Conservation (phyloP, 2,797 vertebrate species). For the Perodicticus potto region DNA sequence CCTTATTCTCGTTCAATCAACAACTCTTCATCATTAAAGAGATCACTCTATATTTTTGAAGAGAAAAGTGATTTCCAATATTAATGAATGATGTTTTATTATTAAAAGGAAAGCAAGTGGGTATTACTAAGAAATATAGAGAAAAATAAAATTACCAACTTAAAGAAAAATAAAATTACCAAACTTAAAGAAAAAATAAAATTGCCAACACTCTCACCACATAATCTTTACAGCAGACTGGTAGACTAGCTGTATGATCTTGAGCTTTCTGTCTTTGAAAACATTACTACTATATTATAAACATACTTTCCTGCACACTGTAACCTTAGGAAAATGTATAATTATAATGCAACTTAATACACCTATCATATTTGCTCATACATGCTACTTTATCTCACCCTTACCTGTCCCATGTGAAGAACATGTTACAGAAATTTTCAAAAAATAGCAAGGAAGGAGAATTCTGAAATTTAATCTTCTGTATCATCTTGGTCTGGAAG, state of each 20-base stretch:
- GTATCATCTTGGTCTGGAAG: neutral
- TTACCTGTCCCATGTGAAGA: neutral
- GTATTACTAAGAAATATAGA: neutral
- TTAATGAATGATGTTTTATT: neutral
- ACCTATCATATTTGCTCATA: neutral
- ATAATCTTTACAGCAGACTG: neutral
- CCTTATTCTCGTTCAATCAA: neutral
- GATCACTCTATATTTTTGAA: neutral
- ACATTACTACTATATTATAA: neutral
- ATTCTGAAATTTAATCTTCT: neutral
- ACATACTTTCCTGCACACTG: neutral
- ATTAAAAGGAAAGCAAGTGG: neutral
- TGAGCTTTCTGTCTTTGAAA: slow-evolving; percentile 2
- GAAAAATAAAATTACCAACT: neutral
- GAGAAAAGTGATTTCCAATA: neutral
- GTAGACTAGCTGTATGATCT: neutral
- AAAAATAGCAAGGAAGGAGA: neutral
- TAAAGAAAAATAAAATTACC: neutral
- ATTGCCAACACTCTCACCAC: neutral
- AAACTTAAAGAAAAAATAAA: neutral
- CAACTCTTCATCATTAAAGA: neutral
- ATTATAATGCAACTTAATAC: slow-evolving; percentile 37
- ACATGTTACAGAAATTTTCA: neutral
- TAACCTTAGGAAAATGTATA: neutral
- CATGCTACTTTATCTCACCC: neutral